Evolutionary conservation across 1,140 invertebrate genomes (phyloP), one percentile per base, ranked within the genome.

Genomic region (Drosophila fuyamai): DNA sequence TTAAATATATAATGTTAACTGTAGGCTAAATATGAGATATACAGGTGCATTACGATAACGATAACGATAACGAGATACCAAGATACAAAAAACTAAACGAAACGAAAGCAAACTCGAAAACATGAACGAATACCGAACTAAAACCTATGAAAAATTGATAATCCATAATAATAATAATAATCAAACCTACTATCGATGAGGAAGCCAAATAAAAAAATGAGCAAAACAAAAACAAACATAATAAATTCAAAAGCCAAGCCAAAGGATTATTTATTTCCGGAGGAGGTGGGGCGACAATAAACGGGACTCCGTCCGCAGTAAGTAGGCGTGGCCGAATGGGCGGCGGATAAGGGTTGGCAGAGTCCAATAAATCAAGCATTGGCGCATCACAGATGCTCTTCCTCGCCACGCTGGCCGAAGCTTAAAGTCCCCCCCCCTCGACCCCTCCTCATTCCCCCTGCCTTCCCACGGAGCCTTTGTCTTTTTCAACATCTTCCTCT

Each of bases 221-320:
- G 61, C 41, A 70, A 74, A 47, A 65, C 50, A 66, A 84, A 84
- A 51, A 71, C 59, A 86, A 85, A 81, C 79, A 75, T 86, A 85
- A 85, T 85, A 85, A 85, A 85, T 85, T 85, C 81, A 85, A 86
- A 85, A 85, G 81, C 82, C 82, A 85, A 85, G 71, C 55, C 73
- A 84, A 76, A 63, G 67, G 75, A 82, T 85, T 81, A 70, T 79
- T 81, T 81, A 79, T 77, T 86, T 86, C 51, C 38, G 50, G 38
- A 12, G 50, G 18, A 43, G 62, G 18, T 10, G 46, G 32, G 48
- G 13, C 14, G 38, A 32, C 36, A 51, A 47, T 46, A 47, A 46
- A 40, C 23, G 18, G 40, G 38, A 18, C 55, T n/a, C 41, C 48
- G 53, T 40, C 59, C 43, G 27, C 68, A 38, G 55, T 59, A 63